Base-by-base conservation (phyloP, 2,888 invertebrate species). In the Masnerella sp. region DNA sequence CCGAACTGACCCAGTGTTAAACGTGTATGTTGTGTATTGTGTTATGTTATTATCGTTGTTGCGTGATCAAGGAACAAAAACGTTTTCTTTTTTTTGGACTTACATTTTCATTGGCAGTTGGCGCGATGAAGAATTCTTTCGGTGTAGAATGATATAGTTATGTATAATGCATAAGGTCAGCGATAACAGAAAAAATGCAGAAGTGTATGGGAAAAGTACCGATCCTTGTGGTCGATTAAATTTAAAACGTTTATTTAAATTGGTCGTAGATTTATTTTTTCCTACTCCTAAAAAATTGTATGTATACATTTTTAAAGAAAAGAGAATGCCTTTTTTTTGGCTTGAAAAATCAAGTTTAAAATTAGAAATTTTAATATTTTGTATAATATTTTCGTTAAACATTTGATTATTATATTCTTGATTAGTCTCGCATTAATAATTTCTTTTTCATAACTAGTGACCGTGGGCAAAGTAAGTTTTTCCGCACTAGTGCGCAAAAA, bases 1-100 rank as follows among this genome's bases (percentile, higher is more conserved):
- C 65, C 56, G 58, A 73, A 58, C 43, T 64, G 68, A 68, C 38
- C 43, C 61, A 67, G 42, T 68, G 62, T 72, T 72, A 73, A 76
- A 75, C 28, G 78, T 79, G 73, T 75, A 78, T 80, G 78, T 82
- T 82, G 77, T 78, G 78, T 79, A 76, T 78, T 80, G 81, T 81
- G 80, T 82, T 83, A 78, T 78, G 82, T 82, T 83, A 79, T 81
- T 80, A 80, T 80, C 75, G 74, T 78, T 79, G 79, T 83, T 79
- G 74, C 75, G 68, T 79, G 68, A 62, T 70, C 20, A 49, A 43
- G 36, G 30, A 45, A 38, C 32, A 38, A 54, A 43, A 43, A 49
- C 38, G 38, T 5, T 18, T 18, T 14, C 5, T 40, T 40, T 40
- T 40, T 40, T 40, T 20, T 30, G 2, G n/a, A 18, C 20, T 40